Conservation (phyloP, 2,888 invertebrate species). For the Metopia argyrocephala region DNA sequence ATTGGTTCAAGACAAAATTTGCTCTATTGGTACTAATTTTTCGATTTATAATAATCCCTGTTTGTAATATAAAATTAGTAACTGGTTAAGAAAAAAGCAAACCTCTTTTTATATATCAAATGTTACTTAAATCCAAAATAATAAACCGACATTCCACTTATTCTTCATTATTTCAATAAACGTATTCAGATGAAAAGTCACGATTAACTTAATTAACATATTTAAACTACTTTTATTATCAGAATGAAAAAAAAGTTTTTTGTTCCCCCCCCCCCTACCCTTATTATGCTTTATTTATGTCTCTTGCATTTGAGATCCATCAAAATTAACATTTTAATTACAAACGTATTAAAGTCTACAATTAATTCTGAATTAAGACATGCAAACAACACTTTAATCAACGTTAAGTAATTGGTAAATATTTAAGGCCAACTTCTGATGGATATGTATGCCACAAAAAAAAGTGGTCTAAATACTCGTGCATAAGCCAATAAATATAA, state of each 20-base stretch:
- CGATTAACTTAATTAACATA: constrained; percentile 16
- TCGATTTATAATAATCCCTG: too few species aligned
- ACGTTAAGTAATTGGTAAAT: constrained; percentile 59
- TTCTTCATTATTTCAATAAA: neutral
- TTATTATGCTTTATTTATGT: neutral
- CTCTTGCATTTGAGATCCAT: constrained; percentile 4
- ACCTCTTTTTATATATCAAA: too few species aligned
- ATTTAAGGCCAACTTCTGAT: constrained; percentile 44
- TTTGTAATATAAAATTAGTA: too few species aligned
- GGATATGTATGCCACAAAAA: neutral
- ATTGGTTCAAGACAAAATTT: too few species aligned
- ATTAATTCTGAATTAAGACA: constrained; percentile 50
- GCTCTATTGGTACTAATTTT: too few species aligned
- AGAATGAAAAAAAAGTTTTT: constrained; percentile 20
- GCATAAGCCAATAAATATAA: neutral
- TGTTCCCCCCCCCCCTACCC: neutral
- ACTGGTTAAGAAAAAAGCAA: too few species aligned
- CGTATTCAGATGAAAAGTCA: neutral
- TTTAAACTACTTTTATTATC: constrained; percentile 31
- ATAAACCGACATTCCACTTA: neutral
- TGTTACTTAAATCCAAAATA: too few species aligned
- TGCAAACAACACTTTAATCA: constrained; percentile 61
- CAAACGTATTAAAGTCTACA: constrained; percentile 37
- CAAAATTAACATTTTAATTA: constrained; percentile 35
- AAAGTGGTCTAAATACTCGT: neutral